A percentile compares a stretch with the other conserved stretches of the same genome.
Evolutionary conservation across 2,113 vertebrate species (phyloP).

Genomic region (cattle (Bos taurus)): ARS-UCD2.0 NC_037329.1:10361501-10362000

Average conservation of each 20-base stretch:
- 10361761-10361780: not conserved
- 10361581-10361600: not conserved
- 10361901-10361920: constrained; percentile 75
- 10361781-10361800: not conserved
- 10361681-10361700: not conserved
- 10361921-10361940: constrained; percentile 63
- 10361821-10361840: not conserved
- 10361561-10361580: not conserved
- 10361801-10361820: constrained; percentile 41
- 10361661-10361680: not conserved
- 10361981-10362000: constrained; percentile 72
- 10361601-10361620: not conserved
- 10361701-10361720: not conserved
- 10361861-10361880: constrained; percentile 24
- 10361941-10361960: constrained; percentile 65
- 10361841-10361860: constrained; percentile 49
- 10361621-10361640: not conserved
- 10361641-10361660: not conserved
- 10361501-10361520: not conserved
- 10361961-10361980: constrained; percentile 63
- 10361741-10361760: not conserved
- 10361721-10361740: not conserved
- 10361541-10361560: not conserved
- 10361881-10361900: constrained; percentile 51
- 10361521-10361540: not conserved